Percentiles rank a stretch among this genome's conserved stretches.
phyloP scores from a whole-genome alignment of 2,888 invertebrate species.

The Sabatieria punctata region DNA sequence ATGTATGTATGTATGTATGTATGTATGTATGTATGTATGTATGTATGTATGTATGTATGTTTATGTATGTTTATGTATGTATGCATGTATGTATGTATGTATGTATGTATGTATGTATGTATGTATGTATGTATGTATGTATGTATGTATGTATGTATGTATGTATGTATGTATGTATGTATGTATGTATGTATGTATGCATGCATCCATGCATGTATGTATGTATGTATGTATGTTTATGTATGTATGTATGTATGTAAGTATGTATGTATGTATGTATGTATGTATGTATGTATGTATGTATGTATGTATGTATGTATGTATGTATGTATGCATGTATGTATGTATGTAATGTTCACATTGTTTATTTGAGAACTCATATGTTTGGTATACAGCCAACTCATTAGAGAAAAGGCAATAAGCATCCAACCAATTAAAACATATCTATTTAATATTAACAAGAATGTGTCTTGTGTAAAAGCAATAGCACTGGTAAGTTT shows the following conservation, averaged over 20 bases:
- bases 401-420: too few species aligned
- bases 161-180: neutral
- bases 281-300: constrained; percentile 3
- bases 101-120: constrained; percentile 1
- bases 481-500: too few species aligned
- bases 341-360: constrained; percentile 4
- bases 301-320: constrained; percentile 2
- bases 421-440: too few species aligned
- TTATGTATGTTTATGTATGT: too few species aligned
- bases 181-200: neutral
- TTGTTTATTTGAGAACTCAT: too few species aligned
- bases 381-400: too few species aligned
- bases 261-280: constrained; percentile 3
- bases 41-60: too few species aligned
- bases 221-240: neutral
- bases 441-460: too few species aligned
- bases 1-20: too few species aligned
- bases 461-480: too few species aligned
- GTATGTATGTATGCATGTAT: constrained; percentile 4
- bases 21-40: too few species aligned
- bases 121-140: constrained; percentile 1
- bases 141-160: neutral
- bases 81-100: constrained; percentile 1
- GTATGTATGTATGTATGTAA: constrained; percentile 3
- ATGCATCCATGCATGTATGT: neutral